Base-by-base conservation (phyloP, 1,140 invertebrate genomes). In the Mylabris phalerata region DNA sequence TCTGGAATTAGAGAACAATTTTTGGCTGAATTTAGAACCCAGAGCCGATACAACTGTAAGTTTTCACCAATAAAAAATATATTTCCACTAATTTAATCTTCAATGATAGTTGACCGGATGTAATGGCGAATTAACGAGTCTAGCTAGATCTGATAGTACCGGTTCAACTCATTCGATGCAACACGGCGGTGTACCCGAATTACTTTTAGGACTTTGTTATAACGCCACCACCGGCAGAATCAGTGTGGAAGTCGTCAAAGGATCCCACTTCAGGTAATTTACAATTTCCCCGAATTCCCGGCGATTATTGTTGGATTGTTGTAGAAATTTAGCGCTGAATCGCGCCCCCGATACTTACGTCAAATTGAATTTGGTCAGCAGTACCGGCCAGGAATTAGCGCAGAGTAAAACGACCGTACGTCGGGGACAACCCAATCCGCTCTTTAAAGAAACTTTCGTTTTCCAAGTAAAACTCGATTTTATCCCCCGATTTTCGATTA, bases 371-470 rank as follows among this genome's bases (percentile, higher is more conserved):
- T 80, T 98, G 65, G 87, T 95, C 54, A 93, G 92, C 68, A 93
- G 90, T 46, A 90, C 89, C 65, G 92, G 92, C 9, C 90, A 95
- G 75, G 93, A 96, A 77, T 90, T 97, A 74, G 88, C 90, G 0
- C 81, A 90, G 42, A 89, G 90, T 69, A 97, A 97, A 76, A 95
- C 93, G 4, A 91, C 90, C 19, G 84, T 94, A 1, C 80, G 90
- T 62, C 80, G 93, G 38, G 92, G 91, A 11, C 93, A 95, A 75
- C 93, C 93, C 24, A 95, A 96, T 80, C 93, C 93, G 42, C 82
- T 95, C 6, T 97, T 94, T 71, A 95, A 96, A 73, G 93, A 97
- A 77, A 92, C 93, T 1, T 97, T 97, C 75, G 88, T 95, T 75
- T 97, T 96, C 79, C 93, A 95, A 80, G 90, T 90, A 77, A 74